phyloP scores from a whole-genome alignment of 2,888 invertebrate genomes.

The Rhabditophanes sp. region DNA sequence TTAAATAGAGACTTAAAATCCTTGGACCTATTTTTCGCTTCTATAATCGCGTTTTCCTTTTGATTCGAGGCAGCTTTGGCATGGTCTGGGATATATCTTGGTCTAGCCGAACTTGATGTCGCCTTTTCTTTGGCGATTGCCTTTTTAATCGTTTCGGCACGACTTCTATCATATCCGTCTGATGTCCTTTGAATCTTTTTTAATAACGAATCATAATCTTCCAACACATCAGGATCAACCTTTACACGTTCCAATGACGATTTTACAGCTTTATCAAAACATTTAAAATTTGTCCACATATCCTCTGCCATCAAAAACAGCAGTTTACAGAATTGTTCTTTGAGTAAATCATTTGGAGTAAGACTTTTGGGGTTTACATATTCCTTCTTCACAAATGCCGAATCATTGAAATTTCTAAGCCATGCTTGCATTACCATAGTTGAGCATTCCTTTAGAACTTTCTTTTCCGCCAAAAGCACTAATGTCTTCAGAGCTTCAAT shows the following conservation, averaged over 20 bases:
- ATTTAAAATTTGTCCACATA: too few relatives aligned
- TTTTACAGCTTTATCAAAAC: too few relatives aligned
- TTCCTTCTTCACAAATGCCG: too few relatives aligned
- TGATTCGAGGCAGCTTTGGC: too few relatives aligned
- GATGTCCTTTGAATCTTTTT: conserved; percentile 6
- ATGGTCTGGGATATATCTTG: too few relatives aligned
- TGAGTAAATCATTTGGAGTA: conserved; percentile 69
- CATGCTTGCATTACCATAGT: conserved; percentile 76
- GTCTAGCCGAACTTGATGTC: too few relatives aligned
- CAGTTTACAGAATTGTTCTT: conserved; percentile 78
- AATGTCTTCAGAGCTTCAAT: conserved; percentile 57
- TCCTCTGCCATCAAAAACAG: conserved; percentile 74
- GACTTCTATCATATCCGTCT: too few relatives aligned
- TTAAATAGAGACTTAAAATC: too few relatives aligned
- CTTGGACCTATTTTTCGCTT: too few relatives aligned
- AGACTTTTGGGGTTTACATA: conserved; percentile 44
- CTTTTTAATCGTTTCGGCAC: conserved; percentile 3
- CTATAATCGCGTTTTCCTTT: too few relatives aligned
- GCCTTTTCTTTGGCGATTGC: neutral
- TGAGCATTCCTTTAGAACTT: conserved; percentile 62
- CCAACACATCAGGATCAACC: conserved; percentile 7
- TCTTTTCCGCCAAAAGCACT: conserved; percentile 68
- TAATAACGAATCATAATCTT: conserved; percentile 11
- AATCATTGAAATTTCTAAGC: too few relatives aligned
- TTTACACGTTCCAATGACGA: conserved; percentile 55